phyloP scores from a whole-genome alignment of 2,113 vertebrate species.

The Cyrtonyx montezumae region DNA sequence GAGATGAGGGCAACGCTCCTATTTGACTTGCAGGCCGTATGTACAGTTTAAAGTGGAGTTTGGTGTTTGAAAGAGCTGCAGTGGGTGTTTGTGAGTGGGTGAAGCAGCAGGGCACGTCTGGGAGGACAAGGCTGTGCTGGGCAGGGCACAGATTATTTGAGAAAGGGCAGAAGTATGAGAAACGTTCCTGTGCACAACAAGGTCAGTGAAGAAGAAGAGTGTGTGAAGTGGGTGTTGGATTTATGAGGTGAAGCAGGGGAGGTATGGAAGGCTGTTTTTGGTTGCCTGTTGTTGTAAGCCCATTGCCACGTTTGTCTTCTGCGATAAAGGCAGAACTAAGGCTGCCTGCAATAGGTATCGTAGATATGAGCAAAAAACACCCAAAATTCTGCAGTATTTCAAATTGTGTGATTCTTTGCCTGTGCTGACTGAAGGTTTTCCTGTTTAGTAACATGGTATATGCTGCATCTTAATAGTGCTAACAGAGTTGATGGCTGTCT shows the following conservation, averaged over 20 bases:
- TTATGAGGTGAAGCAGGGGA: neutral
- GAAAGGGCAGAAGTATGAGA: rapidly evolving
- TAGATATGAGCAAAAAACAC: rapidly evolving
- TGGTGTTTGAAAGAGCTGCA: neutral
- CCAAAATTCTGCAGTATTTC: neutral
- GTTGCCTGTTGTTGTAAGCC: no score
- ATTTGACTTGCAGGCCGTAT: rapidly evolving
- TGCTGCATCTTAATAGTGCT: rapidly evolving
- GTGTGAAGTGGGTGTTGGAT: rapidly evolving
- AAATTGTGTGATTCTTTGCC: neutral
- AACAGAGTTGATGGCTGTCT: neutral
- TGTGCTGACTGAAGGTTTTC: neutral
- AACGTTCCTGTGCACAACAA: rapidly evolving
- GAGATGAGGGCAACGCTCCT: rapidly evolving
- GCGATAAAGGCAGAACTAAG: neutral
- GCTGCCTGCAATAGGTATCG: rapidly evolving
- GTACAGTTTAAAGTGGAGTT: rapidly evolving
- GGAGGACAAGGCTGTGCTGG: neutral
- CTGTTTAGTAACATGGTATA: rapidly evolving
- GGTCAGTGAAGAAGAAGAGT: neutral
- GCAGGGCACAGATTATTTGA: neutral
- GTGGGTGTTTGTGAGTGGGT: neutral
- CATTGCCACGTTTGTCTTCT: rapidly evolving
- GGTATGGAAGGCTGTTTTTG: neutral
- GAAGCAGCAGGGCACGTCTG: neutral